Evolutionary conservation across 2,113 vertebrate genomes (phyloP).

Genomic region (mouse (Mus musculus)): DNA sequence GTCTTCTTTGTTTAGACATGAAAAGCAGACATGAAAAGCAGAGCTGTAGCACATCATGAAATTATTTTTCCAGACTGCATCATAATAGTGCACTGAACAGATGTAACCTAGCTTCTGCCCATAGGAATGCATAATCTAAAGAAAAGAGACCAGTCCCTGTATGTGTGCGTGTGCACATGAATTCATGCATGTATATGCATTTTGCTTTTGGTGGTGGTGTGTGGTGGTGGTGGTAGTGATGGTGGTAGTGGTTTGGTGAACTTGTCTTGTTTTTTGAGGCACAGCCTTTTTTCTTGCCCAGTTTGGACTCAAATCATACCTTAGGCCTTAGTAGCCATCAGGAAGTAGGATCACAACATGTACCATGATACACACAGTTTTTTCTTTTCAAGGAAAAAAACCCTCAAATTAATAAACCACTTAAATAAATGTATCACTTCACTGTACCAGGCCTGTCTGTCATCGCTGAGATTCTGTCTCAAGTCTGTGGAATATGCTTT

Average conservation of each 20-base stretch:
- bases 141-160: neutral
- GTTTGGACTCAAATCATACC: neutral
- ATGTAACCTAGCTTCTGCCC: neutral
- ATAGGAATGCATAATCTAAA: slow-evolving; percentile 12
- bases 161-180: too few species aligned
- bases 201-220: neutral
- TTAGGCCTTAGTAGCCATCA: neutral
- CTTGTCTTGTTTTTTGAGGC: neutral
- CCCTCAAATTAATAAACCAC: neutral
- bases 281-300: neutral
- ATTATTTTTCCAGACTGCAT: slow-evolving; percentile 4
- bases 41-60: neutral
- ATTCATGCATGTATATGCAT: neutral
- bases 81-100: slow-evolving; percentile 2
- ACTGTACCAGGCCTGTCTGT: neutral
- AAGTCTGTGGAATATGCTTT: neutral
- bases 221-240: too few species aligned
- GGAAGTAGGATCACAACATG: neutral
- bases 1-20: slow-evolving; percentile 2
- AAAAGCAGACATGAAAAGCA: slow-evolving; percentile 11
- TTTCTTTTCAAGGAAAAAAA: neutral
- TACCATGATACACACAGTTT: neutral
- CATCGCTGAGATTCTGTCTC: neutral
- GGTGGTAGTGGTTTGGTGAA: neutral
- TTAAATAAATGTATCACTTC: neutral